phyloP scores from a whole-genome alignment of 64 coral and sea anemone genomes.

The Catalaphyllia jardinei region DNA sequence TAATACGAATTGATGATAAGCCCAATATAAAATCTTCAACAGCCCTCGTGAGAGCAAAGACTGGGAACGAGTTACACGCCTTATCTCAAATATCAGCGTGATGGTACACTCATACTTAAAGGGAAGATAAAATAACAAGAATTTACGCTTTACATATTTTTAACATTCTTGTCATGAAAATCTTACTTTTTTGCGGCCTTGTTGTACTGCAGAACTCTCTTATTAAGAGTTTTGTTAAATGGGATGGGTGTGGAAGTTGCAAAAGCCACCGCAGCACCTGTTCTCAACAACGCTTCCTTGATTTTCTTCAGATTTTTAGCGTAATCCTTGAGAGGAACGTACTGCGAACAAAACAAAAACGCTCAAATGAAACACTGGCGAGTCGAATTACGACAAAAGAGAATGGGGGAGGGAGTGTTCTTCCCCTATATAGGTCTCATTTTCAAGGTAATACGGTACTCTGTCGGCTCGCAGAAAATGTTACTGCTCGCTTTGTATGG shows the following conservation, averaged over 20 bases:
- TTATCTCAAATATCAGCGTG: too few species aligned
- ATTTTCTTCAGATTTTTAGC: conserved; percentile 61
- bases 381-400: too few species aligned
- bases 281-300: conserved; percentile 41
- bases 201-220: conserved; percentile 56
- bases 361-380: neutral
- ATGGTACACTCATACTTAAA: too few species aligned
- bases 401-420: too few species aligned
- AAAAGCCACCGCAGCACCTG: conserved; percentile 58
- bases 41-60: too few species aligned
- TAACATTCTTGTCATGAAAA: neutral
- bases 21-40: too few species aligned
- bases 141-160: neutral
- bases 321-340: conserved; percentile 52
- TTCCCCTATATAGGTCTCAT: too few species aligned
- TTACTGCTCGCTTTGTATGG: too few species aligned
- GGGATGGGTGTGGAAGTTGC: conserved; percentile 73
- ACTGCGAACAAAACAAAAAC: conserved; percentile 2
- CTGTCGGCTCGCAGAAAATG: too few species aligned
- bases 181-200: conserved; percentile 47
- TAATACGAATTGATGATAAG: too few species aligned
- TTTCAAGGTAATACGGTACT: too few species aligned
- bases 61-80: too few species aligned
- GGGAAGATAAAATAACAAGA: neutral
- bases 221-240: conserved; percentile 49